These are phyloP conservation scores for Amniataba percoides DNA, from an alignment of 2,797 vertebrate species.

Conservation along the genomic window DNA sequence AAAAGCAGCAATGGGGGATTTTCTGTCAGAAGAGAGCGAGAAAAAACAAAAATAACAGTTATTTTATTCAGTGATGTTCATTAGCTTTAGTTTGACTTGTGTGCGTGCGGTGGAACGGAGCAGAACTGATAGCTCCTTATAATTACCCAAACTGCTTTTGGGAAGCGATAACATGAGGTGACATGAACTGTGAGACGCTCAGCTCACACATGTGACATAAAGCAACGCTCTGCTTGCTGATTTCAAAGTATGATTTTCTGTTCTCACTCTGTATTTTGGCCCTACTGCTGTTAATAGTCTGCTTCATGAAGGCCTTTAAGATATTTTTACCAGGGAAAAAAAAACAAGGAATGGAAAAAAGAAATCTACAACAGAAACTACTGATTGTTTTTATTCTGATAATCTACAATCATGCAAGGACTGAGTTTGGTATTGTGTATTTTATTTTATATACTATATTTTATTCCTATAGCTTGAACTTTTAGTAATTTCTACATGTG, in stretches of 20 bases:
- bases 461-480: no score
- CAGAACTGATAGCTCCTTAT: constrained; percentile 40
- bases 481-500: no score
- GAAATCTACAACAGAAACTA: not conserved
- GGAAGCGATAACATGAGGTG: constrained; percentile 45
- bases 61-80: constrained; percentile 54
- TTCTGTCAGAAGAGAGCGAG: constrained; percentile 18
- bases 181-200: constrained; percentile 37
- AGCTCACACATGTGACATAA: constrained; percentile 36
- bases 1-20: constrained; percentile 14
- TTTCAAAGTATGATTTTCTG: constrained; percentile 40
- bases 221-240: constrained; percentile 20
- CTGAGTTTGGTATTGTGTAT: not conserved
- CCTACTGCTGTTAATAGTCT: constrained; percentile 4
- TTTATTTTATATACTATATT: no score
- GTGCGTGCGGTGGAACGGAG: constrained; percentile 13
- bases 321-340: not conserved
- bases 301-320: constrained; percentile 6
- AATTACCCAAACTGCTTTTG: constrained; percentile 58
- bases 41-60: constrained; percentile 8
- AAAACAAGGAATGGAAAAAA: not conserved
- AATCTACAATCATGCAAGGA: constrained; percentile 1
- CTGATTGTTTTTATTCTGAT: not conserved
- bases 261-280: not conserved
- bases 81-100: constrained; percentile 48